phyloP scores from a whole-genome alignment of 2,797 vertebrate genomes.

The Alfaro cultratus region DNA sequence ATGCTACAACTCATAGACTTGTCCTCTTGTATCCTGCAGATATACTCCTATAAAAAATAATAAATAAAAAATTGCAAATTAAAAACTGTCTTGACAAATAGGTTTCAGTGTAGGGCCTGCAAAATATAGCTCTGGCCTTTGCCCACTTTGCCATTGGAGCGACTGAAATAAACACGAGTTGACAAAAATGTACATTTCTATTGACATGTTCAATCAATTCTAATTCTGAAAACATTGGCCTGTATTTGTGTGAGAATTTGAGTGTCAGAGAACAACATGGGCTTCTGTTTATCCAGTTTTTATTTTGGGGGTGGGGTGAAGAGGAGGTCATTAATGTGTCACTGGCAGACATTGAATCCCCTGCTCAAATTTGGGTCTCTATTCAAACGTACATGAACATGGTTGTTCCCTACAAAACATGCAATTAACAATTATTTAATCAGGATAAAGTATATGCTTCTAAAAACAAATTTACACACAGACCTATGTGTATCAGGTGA shows the following conservation, averaged over 20 bases:
- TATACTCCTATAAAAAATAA: neutral
- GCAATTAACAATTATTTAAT: neutral
- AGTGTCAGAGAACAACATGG: constrained; percentile 54
- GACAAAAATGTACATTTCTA: neutral
- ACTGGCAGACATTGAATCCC: constrained; percentile 1
- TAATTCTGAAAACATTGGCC: neutral
- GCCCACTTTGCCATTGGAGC: neutral
- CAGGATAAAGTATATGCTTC: neutral
- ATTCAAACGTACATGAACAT: neutral
- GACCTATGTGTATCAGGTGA: neutral
- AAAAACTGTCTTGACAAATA: neutral
- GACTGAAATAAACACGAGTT: neutral
- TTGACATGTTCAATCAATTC: neutral
- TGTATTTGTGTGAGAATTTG: neutral
- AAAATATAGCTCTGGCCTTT: neutral
- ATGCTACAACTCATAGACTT: neutral
- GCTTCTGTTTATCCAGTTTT: constrained; percentile 5
- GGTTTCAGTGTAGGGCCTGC: neutral
- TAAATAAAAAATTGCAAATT: neutral
- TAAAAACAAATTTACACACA: neutral
- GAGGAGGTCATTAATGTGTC: constrained; percentile 22
- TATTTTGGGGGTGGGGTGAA: neutral
- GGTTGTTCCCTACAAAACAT: neutral
- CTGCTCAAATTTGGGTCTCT: neutral
- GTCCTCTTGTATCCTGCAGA: neutral